Evolutionary conservation across 2,797 vertebrate species (phyloP).

Genomic region (Crypturellus tataupa): DNA sequence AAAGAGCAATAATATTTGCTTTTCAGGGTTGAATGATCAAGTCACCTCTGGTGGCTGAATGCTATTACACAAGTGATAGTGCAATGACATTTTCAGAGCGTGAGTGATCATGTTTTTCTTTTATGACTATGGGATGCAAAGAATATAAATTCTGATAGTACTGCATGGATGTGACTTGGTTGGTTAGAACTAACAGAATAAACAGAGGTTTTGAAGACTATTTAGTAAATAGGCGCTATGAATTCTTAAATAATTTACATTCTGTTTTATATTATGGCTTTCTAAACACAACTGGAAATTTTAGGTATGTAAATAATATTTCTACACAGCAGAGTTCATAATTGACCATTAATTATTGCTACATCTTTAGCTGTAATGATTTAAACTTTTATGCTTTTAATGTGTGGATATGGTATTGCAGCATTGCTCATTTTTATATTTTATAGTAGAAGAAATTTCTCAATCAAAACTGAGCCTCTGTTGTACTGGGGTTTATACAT

Average conservation of each 20-base stretch:
- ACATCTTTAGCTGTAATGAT: neutral
- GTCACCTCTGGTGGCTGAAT: conserved; percentile 55
- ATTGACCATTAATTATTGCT: neutral
- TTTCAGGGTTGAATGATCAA: conserved; percentile 65
- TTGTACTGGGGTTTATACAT: neutral
- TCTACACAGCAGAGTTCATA: neutral
- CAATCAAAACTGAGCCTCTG: neutral
- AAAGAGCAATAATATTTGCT: conserved; percentile 69
- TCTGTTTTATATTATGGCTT: neutral
- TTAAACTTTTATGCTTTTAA: conserved; percentile 16
- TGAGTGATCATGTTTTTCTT: conserved; percentile 35
- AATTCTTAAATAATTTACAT: conserved; percentile 37
- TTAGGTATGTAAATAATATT: neutral
- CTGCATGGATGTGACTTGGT: neutral
- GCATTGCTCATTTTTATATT: neutral
- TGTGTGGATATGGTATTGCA: neutral
- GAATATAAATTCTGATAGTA: conserved; percentile 17
- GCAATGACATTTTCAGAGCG: conserved; percentile 58
- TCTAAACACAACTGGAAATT: conserved; percentile 1
- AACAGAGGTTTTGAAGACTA: neutral
- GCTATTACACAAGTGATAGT: conserved; percentile 53
- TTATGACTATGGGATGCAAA: neutral
- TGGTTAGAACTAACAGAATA: neutral
- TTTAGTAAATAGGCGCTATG: conserved; percentile 6
- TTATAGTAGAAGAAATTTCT: conserved; percentile 19